Base-by-base conservation (phyloP, 2,113 vertebrate species). In the Spilogale gracilis region DNA sequence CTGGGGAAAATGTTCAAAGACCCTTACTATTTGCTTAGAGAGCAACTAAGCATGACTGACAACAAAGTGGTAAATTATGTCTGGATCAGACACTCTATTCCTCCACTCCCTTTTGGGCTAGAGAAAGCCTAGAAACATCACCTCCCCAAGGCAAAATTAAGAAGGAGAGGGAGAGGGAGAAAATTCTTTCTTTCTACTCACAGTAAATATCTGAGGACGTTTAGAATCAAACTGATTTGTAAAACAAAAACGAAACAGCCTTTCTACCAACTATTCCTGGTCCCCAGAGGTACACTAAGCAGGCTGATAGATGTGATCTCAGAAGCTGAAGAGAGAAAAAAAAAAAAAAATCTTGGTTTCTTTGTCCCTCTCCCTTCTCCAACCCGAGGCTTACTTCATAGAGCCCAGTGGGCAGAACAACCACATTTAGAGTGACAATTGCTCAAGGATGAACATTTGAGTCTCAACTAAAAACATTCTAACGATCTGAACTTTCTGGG, bases 181-280 rank as follows among this genome's bases (percentile, higher is more conserved):
- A 27, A 81, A 74, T 54, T 48, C 54, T 74, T 93, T 84, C 83
- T 48, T 95, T 89, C 78, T 13, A 92, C 32, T 30, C 48, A 94
- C 3, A 91, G 92, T 93, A 97, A 98, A 97, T 97, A 97, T 96
- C 97, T 98, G 94, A 96, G 50, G 60, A 96, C 90, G 48, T 96
- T 97, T 90, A 89, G 60, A 25, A 96, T 52, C 52, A 95, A 84
- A 96, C 80, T 95, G 92, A 96, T 96, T 97, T 96, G 93, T 74
- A 60, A 94, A 95, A 92, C 79, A 97, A 97, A 97, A 96, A 94
- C 80, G 96, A 96, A 94, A 67, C 71, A 95, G 87, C 52, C 52
- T 96, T 96, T 94, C 88, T 94, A n/a, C 90, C 80, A 54, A 82
- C 69, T 65, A 5, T 21, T 85, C 48, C 45, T 52, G 10, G 69